Base-by-base conservation (phyloP, 2,888 invertebrate genomes). In the Parascotia fuliginaria region DNA sequence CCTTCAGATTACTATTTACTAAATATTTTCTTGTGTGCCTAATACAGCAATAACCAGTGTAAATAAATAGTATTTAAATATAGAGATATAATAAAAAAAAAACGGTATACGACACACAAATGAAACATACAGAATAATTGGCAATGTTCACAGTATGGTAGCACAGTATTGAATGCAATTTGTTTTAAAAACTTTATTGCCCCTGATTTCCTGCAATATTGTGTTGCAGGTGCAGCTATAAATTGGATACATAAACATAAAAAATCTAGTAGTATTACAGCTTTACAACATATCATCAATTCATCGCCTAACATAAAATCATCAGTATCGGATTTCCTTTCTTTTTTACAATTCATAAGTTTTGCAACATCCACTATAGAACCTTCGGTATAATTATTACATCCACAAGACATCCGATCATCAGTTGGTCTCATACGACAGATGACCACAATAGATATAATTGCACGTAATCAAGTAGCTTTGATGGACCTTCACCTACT, bases 401-500 rank as follows among this genome's bases (percentile, higher is more conserved):
- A 39, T 46, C 41, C 44, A 46, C 48, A 31, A 50, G 22, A 54
- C 60, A 59, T 55, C 54, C 70, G 45, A 52, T 36, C 48, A 57
- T 40, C 32, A 42, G n/a, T 27, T 29, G 57, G 49, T 44, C 51
- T 57, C 55, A 55, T 71, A 71, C 60, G 75, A 72, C 69, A 68
- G 72, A 75, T 75, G 78, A 72, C 73, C 71, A 71, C 70, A 70
- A 76, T 79, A 78, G 75, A 66, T 57, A 75, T 79, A 83, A 85
- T 82, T 79, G 75, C 66, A 65, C 48, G 73, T 73, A 80, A 84
- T 82, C 79, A 79, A 67, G 65, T 56, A 61, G 62, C 70, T 61
- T 40, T 61, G 66, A 64, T 65, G 64, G 60, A 28, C 81, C 83
- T 85, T 85, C 79, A 83, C 84, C 83, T 69, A 80, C 60, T 75